These are phyloP conservation scores for Anadara kagoshimensis DNA, from an alignment of 1,140 invertebrate species.

Conservation along the genomic window DNA sequence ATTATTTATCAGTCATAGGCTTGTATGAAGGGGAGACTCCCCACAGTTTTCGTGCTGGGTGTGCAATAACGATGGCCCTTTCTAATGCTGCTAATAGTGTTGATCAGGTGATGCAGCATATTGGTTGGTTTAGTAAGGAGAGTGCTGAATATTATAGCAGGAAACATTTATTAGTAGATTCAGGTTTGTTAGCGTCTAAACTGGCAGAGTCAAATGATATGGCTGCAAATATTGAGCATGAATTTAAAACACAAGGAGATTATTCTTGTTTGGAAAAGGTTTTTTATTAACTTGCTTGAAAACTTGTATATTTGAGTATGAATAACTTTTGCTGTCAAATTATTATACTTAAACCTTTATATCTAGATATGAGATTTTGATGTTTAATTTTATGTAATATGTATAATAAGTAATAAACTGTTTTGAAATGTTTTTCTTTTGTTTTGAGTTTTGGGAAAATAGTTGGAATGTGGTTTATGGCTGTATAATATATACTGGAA, in stretches of 20 bases:
- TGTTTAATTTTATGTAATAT: background rate
- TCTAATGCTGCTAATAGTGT: constrained; percentile 16
- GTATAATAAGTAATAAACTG: background rate
- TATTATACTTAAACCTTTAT: background rate
- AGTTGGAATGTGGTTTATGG: background rate
- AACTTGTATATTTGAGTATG: background rate
- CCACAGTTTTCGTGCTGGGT: constrained; percentile 27
- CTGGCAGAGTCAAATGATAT: constrained; percentile 5
- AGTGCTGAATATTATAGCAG: constrained; percentile 36
- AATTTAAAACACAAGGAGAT: constrained; percentile 9
- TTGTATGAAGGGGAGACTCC: constrained; percentile 32
- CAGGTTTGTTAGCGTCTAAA: constrained; percentile 17
- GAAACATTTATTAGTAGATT: background rate
- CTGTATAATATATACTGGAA: background rate
- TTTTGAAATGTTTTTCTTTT: background rate
- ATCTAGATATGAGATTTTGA: background rate
- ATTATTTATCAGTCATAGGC: constrained; percentile 13
- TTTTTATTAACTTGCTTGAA: background rate
- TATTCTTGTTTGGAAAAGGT: constrained; percentile 2
- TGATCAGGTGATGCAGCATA: constrained; percentile 32
- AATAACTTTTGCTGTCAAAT: background rate
- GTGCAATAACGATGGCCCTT: constrained; percentile 20
- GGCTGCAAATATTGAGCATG: background rate
- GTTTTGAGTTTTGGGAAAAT: constrained; percentile 11
- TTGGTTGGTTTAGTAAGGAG: constrained; percentile 20